Conservation (phyloP, 2,888 invertebrate species). For the Cephus pygmeus region DNA sequence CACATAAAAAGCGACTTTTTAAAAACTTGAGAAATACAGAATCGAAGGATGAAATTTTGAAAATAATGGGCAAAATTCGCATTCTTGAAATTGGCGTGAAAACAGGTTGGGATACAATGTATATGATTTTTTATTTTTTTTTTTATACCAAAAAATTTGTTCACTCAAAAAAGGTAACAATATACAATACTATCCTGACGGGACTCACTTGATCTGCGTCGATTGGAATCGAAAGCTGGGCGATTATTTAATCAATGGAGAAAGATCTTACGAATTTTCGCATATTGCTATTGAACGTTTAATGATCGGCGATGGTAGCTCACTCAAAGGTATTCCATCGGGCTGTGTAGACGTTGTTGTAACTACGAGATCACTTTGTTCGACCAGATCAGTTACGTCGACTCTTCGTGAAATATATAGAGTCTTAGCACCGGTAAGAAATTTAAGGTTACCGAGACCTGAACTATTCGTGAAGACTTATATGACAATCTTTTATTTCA, state of each 20-base stretch:
- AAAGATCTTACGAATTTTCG: conserved; percentile 50
- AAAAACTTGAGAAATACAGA: conserved; percentile 34
- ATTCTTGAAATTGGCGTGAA: conserved; percentile 59
- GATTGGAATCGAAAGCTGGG: conserved; percentile 53
- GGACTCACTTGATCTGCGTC: conserved; percentile 50
- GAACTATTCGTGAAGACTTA: background rate
- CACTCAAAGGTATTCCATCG: conserved; percentile 43
- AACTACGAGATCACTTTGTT: conserved; percentile 56
- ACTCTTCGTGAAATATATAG: conserved; percentile 54
- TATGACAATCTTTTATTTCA: conserved; percentile 9
- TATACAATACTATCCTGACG: conserved; percentile 55
- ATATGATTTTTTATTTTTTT: background rate
- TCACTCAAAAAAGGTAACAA: conserved; percentile 48
- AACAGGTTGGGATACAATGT: conserved; percentile 46
- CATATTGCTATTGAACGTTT: conserved; percentile 52
- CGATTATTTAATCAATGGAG: conserved; percentile 48
- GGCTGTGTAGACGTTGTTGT: conserved; percentile 54
- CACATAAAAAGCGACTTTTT: conserved; percentile 48
- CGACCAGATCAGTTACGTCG: conserved; percentile 41
- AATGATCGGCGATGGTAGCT: conserved; percentile 54
- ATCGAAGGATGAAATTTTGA: conserved; percentile 48
- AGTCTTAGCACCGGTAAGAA: conserved; percentile 52
- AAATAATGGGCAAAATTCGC: conserved; percentile 46
- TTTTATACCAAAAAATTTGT: background rate
- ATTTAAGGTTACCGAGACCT: background rate